phyloP scores from a whole-genome alignment of 2,797 vertebrate species.

The Eulemur coronatus region DNA sequence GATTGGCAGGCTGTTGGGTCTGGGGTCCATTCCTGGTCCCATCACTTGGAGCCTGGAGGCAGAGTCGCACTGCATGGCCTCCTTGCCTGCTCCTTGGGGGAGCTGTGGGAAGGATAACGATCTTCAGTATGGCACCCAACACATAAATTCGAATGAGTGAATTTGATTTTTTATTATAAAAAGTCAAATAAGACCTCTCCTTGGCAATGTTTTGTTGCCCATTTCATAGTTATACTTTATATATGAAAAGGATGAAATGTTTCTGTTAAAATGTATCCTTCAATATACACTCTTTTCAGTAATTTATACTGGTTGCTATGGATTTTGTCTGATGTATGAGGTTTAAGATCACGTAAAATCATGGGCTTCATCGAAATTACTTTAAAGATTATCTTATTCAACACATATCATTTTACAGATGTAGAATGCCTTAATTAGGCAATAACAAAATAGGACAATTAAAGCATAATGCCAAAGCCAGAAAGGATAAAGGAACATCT shows the following conservation, averaged over 20 bases:
- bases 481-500: background rate
- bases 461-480: background rate
- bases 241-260: background rate
- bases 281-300: background rate
- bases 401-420: background rate
- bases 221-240: background rate
- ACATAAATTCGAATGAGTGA: background rate
- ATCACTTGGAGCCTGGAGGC: background rate
- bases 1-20: background rate
- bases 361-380: background rate
- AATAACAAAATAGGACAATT: background rate
- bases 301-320: background rate
- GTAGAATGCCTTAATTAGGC: background rate
- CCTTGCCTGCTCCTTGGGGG: accelerated
- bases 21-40: background rate
- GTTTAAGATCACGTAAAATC: background rate
- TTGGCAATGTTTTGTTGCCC: background rate
- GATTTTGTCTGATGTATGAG: background rate
- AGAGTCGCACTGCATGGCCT: background rate
- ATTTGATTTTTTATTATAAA: background rate
- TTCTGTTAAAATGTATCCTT: background rate
- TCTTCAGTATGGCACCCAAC: background rate
- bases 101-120: background rate
- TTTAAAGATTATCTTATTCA: background rate
- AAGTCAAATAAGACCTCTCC: background rate